phyloP scores from a whole-genome alignment of 2,797 vertebrate species.

The Fringilla coelebs region DNA sequence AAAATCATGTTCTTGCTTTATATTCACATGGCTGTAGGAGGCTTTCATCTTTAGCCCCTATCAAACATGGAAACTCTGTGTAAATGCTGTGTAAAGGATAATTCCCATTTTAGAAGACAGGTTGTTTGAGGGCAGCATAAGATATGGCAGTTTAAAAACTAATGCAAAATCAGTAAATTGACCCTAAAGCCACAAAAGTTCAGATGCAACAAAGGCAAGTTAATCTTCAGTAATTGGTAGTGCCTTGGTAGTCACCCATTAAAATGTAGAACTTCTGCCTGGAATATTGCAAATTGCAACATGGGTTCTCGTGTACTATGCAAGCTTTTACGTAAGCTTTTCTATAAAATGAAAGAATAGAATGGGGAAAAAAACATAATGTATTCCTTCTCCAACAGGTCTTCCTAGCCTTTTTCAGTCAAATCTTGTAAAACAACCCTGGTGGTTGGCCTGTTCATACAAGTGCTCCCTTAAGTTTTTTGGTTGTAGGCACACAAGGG shows the following conservation, averaged over 20 bases:
- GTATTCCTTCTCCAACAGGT: rapidly evolving
- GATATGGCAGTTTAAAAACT: background rate
- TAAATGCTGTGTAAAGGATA: background rate
- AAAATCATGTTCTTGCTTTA: background rate
- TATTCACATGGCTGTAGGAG: background rate
- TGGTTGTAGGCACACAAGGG: background rate
- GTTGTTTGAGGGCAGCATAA: background rate
- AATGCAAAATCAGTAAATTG: background rate
- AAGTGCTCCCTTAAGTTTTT: background rate
- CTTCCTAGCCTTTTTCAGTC: background rate
- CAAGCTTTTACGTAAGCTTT: background rate
- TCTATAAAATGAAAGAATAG: background rate
- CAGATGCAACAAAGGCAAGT: background rate
- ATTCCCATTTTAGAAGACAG: background rate
- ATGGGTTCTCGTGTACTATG: background rate
- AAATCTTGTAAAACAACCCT: background rate
- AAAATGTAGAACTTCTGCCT: background rate
- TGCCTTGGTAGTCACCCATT: background rate
- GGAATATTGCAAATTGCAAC: background rate
- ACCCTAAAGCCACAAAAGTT: background rate
- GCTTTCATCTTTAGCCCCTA: background rate
- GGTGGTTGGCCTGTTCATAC: background rate
- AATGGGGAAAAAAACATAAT: background rate
- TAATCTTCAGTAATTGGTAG: background rate
- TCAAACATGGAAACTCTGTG: background rate